phyloP scores from a whole-genome alignment of 2,113 vertebrate genomes.

The Antechinus flavipes region DNA sequence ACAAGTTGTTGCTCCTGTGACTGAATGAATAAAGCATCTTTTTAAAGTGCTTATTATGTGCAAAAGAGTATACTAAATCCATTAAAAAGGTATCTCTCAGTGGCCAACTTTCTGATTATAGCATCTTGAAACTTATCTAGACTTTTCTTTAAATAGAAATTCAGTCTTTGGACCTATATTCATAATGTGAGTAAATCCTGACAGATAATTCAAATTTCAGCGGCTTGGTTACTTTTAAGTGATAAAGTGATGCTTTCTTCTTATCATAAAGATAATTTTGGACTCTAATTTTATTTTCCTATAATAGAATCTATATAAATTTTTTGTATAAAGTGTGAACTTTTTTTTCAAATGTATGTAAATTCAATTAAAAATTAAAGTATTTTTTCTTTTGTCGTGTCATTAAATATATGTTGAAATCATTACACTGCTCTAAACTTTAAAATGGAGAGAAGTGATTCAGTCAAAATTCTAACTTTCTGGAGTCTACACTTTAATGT shows the following conservation, averaged over 20 bases:
- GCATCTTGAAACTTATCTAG: not conserved
- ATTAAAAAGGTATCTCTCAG: not conserved
- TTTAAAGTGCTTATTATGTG: not conserved
- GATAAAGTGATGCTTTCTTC: not conserved
- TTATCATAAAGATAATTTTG: not conserved
- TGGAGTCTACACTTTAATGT: constrained; percentile 16
- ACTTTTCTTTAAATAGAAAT: not conserved
- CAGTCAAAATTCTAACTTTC: constrained; percentile 7
- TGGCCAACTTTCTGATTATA: not conserved
- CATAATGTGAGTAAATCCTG: not conserved
- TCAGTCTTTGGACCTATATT: not conserved
- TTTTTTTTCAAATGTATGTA: not conserved
- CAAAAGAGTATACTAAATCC: not conserved
- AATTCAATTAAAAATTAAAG: not conserved
- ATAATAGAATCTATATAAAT: not conserved
- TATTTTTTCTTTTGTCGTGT: not conserved
- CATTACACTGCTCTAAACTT: not conserved
- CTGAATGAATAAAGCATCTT: not conserved
- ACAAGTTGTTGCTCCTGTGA: not conserved
- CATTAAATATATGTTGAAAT: not conserved
- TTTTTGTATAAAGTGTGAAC: not conserved
- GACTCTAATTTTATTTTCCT: not conserved
- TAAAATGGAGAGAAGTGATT: constrained; percentile 4
- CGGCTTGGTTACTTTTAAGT: not conserved
- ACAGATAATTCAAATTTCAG: not conserved